Evolutionary conservation across 1,140 invertebrate species (phyloP), one percentile per base, ranked within the genome.

Genomic region (Ladona fulva): DNA sequence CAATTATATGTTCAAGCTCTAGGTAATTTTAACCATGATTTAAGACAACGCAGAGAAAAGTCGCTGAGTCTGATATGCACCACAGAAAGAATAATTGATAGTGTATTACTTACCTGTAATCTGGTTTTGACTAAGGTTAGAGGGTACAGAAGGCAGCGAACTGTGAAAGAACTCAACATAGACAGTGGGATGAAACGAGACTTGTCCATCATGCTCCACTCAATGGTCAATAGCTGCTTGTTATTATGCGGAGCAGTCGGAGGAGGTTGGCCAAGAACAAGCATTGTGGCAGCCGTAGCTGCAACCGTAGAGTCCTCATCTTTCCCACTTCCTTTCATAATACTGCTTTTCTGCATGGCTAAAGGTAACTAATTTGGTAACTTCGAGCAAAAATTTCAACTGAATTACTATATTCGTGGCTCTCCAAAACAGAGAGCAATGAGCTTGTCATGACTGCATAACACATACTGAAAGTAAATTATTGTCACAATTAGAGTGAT

Each of bases 181-280:
- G 95, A 97, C 59, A 99, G 85, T 3, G 97, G 96, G 91, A 97
- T 88, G 93, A 97, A 89, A 91, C 97, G 84, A 24, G 88, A 91
- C 82, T 98, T 97, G 85, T 99, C 94, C 95, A 99, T 95, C 96
- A 99, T 99, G 79, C 97, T 90, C 95, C 97, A 98, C 87, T 99
- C 96, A 80, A 99, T 98, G n/a, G 92, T 95, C 52, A 90, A 90
- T 79, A 96, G 93, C 12, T 66, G 52, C 29, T 37, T 37, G n/a
- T 66, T 66, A 12, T 6, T 16, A 22, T 66, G 52, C 3, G 14
- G 52, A 22, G 52, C n/a, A 16, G 52, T 16, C n/a, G 52, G 52
- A 19, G 52, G 52, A 12, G 52, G 52, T 22, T 66, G 52, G 14
- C 52, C 52, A 16, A 66, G 52, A 19, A 66, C 52, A 22, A 66